Base-by-base conservation (phyloP, 2,888 invertebrate genomes). In the Chironomus tentans region DNA sequence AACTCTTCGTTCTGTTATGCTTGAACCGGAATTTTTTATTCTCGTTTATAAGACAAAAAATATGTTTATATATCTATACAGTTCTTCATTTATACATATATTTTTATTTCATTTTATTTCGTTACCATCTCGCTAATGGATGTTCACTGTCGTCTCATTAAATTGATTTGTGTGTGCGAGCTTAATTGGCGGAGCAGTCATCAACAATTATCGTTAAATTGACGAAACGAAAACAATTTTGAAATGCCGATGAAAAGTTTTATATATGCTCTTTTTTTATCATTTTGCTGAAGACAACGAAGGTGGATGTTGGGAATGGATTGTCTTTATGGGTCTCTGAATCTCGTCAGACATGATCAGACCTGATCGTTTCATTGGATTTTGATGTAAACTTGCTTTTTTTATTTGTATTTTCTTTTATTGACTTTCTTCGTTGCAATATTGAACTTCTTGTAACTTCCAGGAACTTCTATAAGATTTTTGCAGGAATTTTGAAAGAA, bases 121-220 rank as follows among this genome's bases (percentile, higher is more conserved):
- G 56, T 56, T 65, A 65, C 22, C 48, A 70, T 70, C 70, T 71
- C 65, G 56, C 56, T 71, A 71, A 71, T 71, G 71, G 71, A 71
- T 71, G 24, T 50, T 18, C 61, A 47, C 71, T 56, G 56, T 71
- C 56, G 22, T 50, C 56, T 22, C 50, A 70, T 70, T 50, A 71
- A 71, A 71, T 71, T 71, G 71, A 71, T 71, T 24, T 71, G 71
- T 71, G 71, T 65, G 65, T 65, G 65, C 24, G 65, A 24, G 56
- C 71, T 71, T 71, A 71, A 71, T 71, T 71, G 71, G 56, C 61
- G 47, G 65, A 65, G 65, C 56, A 46, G 56, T 70, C 70, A 48
- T 38, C 47, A 70, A 22, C 70, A 70, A 70, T 70, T 70, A 70
- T 70, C 70, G 38, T 68, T 68, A 46, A 68, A 68, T 68, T 65